phyloP scores from a whole-genome alignment of 2,113 vertebrate genomes.

The Oncorhynchus tshawytscha region DNA sequence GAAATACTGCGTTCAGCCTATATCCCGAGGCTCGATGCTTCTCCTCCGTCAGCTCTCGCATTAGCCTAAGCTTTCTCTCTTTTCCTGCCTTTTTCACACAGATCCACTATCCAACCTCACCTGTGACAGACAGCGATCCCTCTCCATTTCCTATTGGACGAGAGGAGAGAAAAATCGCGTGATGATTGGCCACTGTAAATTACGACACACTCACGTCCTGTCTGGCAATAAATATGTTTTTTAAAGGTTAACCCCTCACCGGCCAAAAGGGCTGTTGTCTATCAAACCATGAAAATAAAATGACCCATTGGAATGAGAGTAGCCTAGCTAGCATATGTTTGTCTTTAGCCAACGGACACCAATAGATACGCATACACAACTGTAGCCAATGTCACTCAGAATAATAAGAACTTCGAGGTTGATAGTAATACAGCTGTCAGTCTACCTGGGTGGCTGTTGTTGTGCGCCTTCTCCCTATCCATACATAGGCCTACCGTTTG shows the following conservation, averaged over 20 bases:
- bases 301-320: not conserved
- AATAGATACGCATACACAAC: not conserved
- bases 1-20: conserved; percentile 39
- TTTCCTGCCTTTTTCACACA: conserved; percentile 46
- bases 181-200: conserved; percentile 73
- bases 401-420: no score
- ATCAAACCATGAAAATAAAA: not conserved
- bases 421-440: no score
- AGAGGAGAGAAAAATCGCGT: conserved; percentile 9
- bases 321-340: not conserved
- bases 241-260: conserved; percentile 68
- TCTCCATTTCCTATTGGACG: conserved; percentile 63
- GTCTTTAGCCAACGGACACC: no score
- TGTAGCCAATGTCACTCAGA: no score
- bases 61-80: conserved; percentile 53
- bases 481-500: no score
- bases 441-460: no score
- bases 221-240: conserved; percentile 9
- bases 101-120: conserved; percentile 71
- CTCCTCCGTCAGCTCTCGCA: conserved; percentile 63
- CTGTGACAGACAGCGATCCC: conserved; percentile 76
- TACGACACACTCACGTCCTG: conserved; percentile 50
- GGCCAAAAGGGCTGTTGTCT: not conserved
- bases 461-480: no score
- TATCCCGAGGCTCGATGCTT: conserved; percentile 59